Base-by-base conservation (phyloP, 2,113 vertebrate genomes). In the Saguinus imperator region DNA sequence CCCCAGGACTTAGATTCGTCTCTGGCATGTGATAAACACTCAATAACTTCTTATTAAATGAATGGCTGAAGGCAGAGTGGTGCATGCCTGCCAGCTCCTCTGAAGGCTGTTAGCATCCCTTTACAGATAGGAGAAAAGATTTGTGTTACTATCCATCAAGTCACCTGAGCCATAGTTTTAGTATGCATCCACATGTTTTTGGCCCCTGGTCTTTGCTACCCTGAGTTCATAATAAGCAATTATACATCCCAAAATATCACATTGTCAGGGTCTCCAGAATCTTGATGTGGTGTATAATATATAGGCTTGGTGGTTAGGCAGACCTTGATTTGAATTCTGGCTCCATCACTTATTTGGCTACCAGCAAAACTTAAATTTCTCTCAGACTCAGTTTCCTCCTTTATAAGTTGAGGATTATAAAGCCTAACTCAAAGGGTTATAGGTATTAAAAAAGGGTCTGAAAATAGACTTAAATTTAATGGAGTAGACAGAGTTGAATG, bases 31-130 rank as follows among this genome's bases (percentile, higher is more conserved):
- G 52, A 80, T 52, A 79, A 97, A 57, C 40, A 73, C 20, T 85
- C 61, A 85, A 52, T 48, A 94, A 84, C 85, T 94, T 90, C 48
- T 84, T 80, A 66, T 92, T 93, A 82, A 91, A 92, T 84, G 5
- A 91, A 94, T 72, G 14, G 20, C 9, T 81, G 10, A 95, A 89
- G 25, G 37, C 57, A 87, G 13, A 96, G 32, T 25, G 16, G 9
- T 91, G 3, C 20, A 85, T 21, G 18, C 25, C 25, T 77, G 23
- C 6, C 6, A 66, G 40, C 13, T 79, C 13, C 12, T 93, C 58
- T 77, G 16, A 57, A 88, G 83, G 29, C 37, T 61, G 5, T 79
- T 64, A 55, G 40, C 45, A 93, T 32, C 43, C 83, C 1, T 91
- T 79, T 77, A 55, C 0, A 79, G 23, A 9, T 20, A 68, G 8